Evolutionary conservation across 2,888 invertebrate species (phyloP), one percentile per base, ranked within the genome.

Genomic region (Strigamia crassipes): DNA sequence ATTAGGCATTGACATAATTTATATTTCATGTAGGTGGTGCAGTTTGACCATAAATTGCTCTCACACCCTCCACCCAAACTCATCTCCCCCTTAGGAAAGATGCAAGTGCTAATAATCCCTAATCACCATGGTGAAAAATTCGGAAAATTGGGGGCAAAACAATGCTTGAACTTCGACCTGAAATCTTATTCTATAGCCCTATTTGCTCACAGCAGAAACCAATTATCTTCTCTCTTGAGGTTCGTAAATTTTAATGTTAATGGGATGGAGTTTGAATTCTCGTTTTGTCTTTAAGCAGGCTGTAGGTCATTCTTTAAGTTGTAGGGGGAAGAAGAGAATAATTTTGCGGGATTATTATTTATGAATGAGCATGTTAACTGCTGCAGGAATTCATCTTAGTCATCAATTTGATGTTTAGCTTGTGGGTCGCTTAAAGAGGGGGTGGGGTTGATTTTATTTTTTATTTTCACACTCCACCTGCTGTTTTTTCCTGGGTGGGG

Each of bases 71-170:
- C 73, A 73, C 73, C 73, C 73, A 73, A 73, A 31, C 31, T 27
- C 73, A 31, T 31, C 27, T 27, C 73, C 73, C 73, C 73, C 31
- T 73, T 31, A 31, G 73, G 73, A 73, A 73, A 73, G 73, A 73
- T n/a, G 31, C 27, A 73, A 73, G 73, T 27, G 31, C 73, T 73
- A 73, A 73, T 73, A 73, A 73, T 73, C 31, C 73, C 31, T 73
- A 73, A 73, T 73, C 73, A 73, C 13, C 31, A 27, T 27, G 73
- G 73, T 73, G 73, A 73, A 73, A 51, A 73, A 73, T 73, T 73
- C 31, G 27, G 73, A 73, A 73, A 73, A 73, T 73, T 73, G 73
- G 73, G 73, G 73, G 73, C 73, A 73, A 73, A 73, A 73, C 73
- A 73, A 73, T 73, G 73, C 73, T 73, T 73, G 73, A 73, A 27